Base-by-base conservation (phyloP, 2,888 invertebrate species). In the Drosophila basisetae region DNA sequence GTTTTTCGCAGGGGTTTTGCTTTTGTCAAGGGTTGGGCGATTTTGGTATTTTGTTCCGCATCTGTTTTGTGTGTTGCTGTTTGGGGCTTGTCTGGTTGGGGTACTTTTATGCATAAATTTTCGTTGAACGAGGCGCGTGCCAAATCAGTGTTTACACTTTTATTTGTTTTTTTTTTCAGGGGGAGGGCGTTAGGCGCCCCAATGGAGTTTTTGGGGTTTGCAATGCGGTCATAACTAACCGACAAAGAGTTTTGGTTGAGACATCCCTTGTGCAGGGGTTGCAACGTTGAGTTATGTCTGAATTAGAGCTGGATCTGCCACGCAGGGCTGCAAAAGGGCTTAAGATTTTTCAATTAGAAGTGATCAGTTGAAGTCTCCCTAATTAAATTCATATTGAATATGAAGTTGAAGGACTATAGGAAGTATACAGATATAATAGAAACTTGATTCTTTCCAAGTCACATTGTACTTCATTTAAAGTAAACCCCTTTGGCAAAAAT, bases 121-220 rank as follows among this genome's bases (percentile, higher is more conserved):
- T 56, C 61, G 72, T 68, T 73, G 55, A 73, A 80, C 73, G 76
- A 70, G 85, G 87, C 85, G 85, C 85, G 85, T 86, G 85, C 85
- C 87, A 86, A 87, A 88, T 88, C 87, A 83, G 88, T 80, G 91
- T 89, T 87, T 87, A 89, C 83, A 89, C 83, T 89, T 89, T 91
- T 90, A 90, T 90, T 87, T 89, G 78, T 53, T 75, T 54, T 70
- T 18, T 25, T 25, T 22, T 2, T 1, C 1, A 4, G 66, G 54
- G 66, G 66, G 60, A 58, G 47, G 35, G n/a, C 31, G 4, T 41
- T 47, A 25, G 54, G 47, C 47, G 30, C 22, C 55, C 55, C 28
- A n/a, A 47, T 61, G 66, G 53, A 62, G 22, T 43, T 47, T 56
- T 61, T 63, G 66, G 65, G 66, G 43, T 65, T 53, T 53, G 53